These are phyloP conservation scores for Ferrisia virgata DNA, from an alignment of 2,888 invertebrate genomes.

Conservation along the genomic window DNA sequence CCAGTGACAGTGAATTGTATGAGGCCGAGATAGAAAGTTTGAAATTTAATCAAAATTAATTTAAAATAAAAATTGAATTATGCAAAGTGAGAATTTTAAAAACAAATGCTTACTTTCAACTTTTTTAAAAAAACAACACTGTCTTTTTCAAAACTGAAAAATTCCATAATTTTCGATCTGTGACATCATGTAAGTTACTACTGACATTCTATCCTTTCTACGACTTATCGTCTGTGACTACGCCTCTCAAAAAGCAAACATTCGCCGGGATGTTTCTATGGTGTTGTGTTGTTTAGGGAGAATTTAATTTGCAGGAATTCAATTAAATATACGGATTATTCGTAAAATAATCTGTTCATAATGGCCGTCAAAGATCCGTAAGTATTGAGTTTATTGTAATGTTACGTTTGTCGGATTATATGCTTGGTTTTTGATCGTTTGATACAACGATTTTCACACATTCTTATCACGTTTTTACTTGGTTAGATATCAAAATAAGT, in stretches of 20 bases:
- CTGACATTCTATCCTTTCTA: neutral
- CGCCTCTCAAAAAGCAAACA: neutral
- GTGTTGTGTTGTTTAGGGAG: neutral
- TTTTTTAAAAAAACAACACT: neutral
- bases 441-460: neutral
- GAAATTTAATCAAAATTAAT: too few species aligned
- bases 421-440: conserved; percentile 35
- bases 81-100: neutral
- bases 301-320: neutral
- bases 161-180: neutral
- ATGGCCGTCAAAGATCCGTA: conserved; percentile 43
- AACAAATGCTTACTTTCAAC: neutral
- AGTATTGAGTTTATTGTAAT: neutral
- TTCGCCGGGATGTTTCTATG: neutral
- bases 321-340: neutral
- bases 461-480: neutral
- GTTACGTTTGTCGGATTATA: neutral
- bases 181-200: neutral
- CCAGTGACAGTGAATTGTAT: too few species aligned
- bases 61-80: too few species aligned
- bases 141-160: too few species aligned
- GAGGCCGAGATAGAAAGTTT: too few species aligned
- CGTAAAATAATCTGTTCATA: neutral
- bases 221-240: neutral
- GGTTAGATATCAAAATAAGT: neutral